Conservation (phyloP, 92 coral and sea anemone genomes). For the Paragorgia papillata region DNA sequence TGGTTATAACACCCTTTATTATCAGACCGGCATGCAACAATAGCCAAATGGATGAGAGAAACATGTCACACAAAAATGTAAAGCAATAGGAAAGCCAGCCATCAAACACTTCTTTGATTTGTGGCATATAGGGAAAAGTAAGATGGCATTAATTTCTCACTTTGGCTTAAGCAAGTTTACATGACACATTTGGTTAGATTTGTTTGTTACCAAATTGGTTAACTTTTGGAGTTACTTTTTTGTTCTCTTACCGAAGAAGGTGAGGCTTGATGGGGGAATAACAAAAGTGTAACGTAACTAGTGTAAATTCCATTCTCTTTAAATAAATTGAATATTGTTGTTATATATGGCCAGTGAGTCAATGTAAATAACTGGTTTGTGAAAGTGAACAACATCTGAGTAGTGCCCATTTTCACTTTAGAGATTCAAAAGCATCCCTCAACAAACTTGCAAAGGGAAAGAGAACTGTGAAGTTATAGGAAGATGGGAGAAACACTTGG, state of each 20-base stretch:
- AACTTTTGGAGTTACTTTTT: no score
- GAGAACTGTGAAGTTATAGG: conserved; percentile 31
- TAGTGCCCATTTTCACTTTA: background rate
- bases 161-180: conserved; percentile 61
- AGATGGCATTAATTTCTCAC: conserved; percentile 67
- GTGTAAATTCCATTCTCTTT: no score
- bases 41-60: conserved; percentile 54
- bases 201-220: no score
- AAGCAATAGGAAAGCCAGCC: conserved; percentile 55
- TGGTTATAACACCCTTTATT: conserved; percentile 43
- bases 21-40: conserved; percentile 9
- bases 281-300: no score
- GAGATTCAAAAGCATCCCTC: conserved; percentile 34
- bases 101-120: no score
- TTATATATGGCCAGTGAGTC: no score
- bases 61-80: conserved; percentile 58
- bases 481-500: conserved; percentile 43
- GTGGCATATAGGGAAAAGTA: no score
- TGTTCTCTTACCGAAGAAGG: no score
- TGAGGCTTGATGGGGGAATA: no score
- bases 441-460: conserved; percentile 14
- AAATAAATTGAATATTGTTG: no score
- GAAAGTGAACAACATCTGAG: background rate
- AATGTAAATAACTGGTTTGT: background rate
- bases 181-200: no score